Conservation (phyloP, 23 tunicate genomes). For the Styela plicata region DNA sequence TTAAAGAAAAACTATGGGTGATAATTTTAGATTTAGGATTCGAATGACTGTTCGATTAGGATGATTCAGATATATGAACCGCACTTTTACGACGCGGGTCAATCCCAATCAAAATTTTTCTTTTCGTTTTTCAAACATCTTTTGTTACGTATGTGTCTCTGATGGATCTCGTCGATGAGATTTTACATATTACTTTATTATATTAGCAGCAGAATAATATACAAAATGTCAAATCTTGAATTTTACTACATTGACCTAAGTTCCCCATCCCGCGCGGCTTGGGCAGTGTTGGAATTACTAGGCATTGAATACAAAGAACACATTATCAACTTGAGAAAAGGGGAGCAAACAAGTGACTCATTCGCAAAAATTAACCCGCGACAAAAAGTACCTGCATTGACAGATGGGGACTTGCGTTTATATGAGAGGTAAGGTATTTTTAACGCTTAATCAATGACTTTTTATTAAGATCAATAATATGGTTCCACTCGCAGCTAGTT, state of each 20-base stretch:
- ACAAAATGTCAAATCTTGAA: neutral
- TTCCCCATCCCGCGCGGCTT: constrained; percentile 21
- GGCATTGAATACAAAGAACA: neutral
- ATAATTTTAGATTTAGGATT: no score
- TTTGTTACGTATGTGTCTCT: no score
- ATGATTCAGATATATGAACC: no score
- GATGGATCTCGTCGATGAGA: no score
- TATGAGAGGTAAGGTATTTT: constrained; percentile 41
- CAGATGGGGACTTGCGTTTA: constrained; percentile 14
- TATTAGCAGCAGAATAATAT: neutral
- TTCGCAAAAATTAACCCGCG: constrained; percentile 26
- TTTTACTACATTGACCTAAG: constrained; percentile 23
- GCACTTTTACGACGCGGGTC: no score
- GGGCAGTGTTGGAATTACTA: neutral
- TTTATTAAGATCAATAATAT: no score
- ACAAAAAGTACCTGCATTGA: constrained; percentile 27
- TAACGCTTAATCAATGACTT: no score
- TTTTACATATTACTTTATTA: neutral
- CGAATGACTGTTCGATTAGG: no score
- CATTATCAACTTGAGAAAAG: constrained; percentile 11
- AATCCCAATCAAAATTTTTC: no score
- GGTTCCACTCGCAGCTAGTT: no score
- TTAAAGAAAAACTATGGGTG: no score
- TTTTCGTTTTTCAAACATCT: no score
- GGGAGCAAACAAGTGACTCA: constrained; percentile 18